Base-by-base conservation (phyloP, 2,888 invertebrate genomes). In the Biston betularia region DNA sequence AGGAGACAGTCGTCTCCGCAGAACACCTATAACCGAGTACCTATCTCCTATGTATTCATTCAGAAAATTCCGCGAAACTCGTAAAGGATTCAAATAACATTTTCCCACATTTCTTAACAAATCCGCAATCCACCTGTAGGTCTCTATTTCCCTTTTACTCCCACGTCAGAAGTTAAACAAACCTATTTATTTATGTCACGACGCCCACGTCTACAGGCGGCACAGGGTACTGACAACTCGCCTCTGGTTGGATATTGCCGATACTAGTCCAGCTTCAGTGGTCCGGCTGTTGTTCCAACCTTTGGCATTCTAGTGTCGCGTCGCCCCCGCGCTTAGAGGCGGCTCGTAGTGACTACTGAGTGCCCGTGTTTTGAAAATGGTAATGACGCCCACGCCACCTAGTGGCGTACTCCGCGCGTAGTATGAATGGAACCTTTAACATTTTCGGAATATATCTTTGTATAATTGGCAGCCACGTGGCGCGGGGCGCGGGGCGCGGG, bases 371-470 rank as follows among this genome's bases (percentile, higher is more conserved):
- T 58, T n/a, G 15, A 57, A 57, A 57, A 58, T 49, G 3, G n/a
- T 49, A 58, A 58, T 58, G 49, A 57, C 49, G 40, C 58, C 58
- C 35, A 58, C 58, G 48, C 58, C 40, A 8, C 14, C 15, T 7
- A 48, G 45, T 15, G 38, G 42, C 58, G 56, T 56, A 45, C 33
- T 40, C 33, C 49, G 42, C 6, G 12, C 40, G 52, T 38, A 6
- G 15, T 38, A 24, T 15, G 14, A 56, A 45, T 0, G 48, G 24
- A 38, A 49, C 58, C 49, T 58, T 48, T 49, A 38, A 33, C 40
- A 58, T 58, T 58, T 48, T 58, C 14, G 40, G 14, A 49, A 58
- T 58, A n/a, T 42, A 58, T 58, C 49, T 49, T 58, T 49, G 24
- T 48, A 58, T 40, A 33, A 58, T 46, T n/a, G 8, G 12, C 11